Conservation (phyloP, 2,797 vertebrate species). For the Nannoperca australis region DNA sequence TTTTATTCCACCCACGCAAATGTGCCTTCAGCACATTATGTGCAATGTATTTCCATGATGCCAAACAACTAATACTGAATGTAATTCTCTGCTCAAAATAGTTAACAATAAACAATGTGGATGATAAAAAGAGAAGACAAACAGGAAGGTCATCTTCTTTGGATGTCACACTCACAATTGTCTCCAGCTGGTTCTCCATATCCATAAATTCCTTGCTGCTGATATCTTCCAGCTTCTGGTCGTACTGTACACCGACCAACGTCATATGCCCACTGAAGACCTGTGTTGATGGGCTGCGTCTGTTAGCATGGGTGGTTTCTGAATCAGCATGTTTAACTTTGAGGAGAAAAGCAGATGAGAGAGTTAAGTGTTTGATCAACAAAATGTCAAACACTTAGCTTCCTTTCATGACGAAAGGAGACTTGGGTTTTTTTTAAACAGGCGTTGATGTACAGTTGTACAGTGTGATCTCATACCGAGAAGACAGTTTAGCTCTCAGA, state of each 20-base stretch:
- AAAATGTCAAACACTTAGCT: conserved; percentile 42
- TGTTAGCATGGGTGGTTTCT: neutral
- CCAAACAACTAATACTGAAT: conserved; percentile 45
- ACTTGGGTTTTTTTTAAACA: conserved; percentile 29
- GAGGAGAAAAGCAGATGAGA: conserved; percentile 47
- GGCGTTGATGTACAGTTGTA: conserved; percentile 43
- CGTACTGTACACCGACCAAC: conserved; percentile 62
- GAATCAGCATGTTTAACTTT: conserved; percentile 68
- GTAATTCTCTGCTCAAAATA: conserved; percentile 40
- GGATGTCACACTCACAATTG: conserved; percentile 75
- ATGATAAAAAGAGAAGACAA: conserved; percentile 23
- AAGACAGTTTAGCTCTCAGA: conserved; percentile 55
- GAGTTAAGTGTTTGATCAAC: conserved; percentile 48
- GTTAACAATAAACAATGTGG: conserved; percentile 38
- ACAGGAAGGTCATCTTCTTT: neutral
- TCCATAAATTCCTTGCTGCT: conserved; percentile 64
- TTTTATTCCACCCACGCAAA: conserved; percentile 67
- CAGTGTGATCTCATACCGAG: conserved; percentile 35
- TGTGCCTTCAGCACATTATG: conserved; percentile 61
- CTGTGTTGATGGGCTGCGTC: neutral
- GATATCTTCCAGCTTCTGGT: conserved; percentile 73
- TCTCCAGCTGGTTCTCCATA: conserved; percentile 69
- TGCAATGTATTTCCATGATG: conserved; percentile 30
- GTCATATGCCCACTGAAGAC: conserved; percentile 84
- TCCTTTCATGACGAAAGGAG: conserved; percentile 52